Conservation (phyloP, 64 coral and sea anemone species). For the Dendronephthya gigantea region DNA sequence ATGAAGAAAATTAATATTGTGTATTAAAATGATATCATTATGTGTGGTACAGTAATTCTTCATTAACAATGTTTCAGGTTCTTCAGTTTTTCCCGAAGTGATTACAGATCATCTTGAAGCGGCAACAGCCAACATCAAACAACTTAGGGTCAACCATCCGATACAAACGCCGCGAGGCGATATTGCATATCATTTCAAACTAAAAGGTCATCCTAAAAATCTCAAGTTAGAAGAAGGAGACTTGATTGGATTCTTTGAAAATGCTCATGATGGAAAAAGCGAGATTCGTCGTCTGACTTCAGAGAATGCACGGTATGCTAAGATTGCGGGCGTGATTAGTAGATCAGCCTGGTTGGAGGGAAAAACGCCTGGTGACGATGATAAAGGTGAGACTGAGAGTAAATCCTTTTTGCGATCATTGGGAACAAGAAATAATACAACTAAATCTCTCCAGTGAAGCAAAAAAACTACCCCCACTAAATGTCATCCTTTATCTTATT, state of each 20-base stretch:
- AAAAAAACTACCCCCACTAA: too few relatives aligned
- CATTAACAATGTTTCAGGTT: background rate
- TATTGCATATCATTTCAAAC: constrained; percentile 81
- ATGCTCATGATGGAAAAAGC: constrained; percentile 38
- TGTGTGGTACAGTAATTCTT: background rate
- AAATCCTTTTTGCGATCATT: too few relatives aligned
- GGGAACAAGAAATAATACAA: too few relatives aligned
- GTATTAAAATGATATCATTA: background rate
- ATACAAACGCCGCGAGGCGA: constrained; percentile 70
- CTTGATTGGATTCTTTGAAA: constrained; percentile 76
- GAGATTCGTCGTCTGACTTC: constrained; percentile 56
- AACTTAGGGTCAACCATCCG: constrained; percentile 64
- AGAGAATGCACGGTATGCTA: constrained; percentile 48
- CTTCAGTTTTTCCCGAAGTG: constrained; percentile 24
- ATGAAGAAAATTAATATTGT: background rate
- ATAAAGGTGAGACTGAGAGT: background rate
- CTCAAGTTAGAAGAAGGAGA: constrained; percentile 69
- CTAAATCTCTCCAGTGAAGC: too few relatives aligned
- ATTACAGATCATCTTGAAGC: constrained; percentile 77
- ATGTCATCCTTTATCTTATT: too few relatives aligned
- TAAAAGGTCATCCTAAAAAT: constrained; percentile 34
- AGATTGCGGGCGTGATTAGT: constrained; percentile 80
- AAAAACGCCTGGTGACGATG: constrained; percentile 23
- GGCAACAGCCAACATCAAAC: constrained; percentile 56
- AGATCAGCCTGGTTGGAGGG: constrained; percentile 85